A percentile compares a stretch with the other conserved stretches of the same genome.
Evolutionary conservation across 2,888 invertebrate genomes (phyloP).

Genomic region (Megaustenia siamemsis): DNA sequence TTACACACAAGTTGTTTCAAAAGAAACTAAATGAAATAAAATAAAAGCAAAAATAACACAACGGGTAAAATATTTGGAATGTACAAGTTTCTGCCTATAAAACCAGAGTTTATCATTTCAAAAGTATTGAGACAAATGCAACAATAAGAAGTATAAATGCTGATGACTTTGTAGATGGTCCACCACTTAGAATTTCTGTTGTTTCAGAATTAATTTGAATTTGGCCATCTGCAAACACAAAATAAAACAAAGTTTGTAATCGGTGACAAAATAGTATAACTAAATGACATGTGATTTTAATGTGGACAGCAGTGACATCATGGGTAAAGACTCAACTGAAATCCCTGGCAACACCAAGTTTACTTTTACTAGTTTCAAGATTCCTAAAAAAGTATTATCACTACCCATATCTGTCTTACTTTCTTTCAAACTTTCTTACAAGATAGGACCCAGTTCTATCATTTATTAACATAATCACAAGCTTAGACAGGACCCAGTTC

Average conservation of each 20-base stretch:
- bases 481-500: no score
- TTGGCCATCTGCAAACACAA: conserved; percentile 55
- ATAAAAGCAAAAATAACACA: background rate
- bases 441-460: no score
- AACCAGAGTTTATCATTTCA: background rate
- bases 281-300: no score
- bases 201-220: conserved; percentile 57
- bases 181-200: conserved; percentile 57
- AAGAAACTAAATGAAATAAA: background rate
- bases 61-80: background rate
- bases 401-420: no score
- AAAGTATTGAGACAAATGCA: background rate
- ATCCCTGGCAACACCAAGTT: no score
- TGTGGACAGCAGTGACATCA: no score
- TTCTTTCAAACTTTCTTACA: no score
- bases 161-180: conserved; percentile 42
- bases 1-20: background rate
- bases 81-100: background rate
- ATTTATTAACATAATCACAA: no score
- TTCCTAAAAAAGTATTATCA: no score
- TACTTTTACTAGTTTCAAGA: no score
- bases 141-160: background rate
- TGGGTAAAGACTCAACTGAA: no score
- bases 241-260: background rate
- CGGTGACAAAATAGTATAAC: background rate